Evolutionary conservation across 1,140 invertebrate species (phyloP).

Genomic region (Penaeus chinensis): DNA sequence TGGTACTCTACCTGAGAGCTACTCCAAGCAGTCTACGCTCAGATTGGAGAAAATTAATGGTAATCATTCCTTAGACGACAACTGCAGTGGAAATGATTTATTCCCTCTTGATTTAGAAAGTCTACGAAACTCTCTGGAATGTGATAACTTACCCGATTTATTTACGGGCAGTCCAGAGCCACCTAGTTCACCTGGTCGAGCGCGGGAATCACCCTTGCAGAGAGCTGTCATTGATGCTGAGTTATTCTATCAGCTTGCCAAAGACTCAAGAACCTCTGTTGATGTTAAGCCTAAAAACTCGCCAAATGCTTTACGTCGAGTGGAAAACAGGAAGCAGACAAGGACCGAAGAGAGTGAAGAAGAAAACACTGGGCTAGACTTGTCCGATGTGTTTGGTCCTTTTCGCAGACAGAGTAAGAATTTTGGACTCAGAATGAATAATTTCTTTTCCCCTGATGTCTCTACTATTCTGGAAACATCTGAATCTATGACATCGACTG

Average conservation of each 20-base stretch:
- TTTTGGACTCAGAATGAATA: conserved; percentile 65
- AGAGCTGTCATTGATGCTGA: conserved; percentile 58
- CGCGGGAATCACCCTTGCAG: conserved; percentile 45
- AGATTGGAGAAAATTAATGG: conserved; percentile 47
- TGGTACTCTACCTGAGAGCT: conserved; percentile 22
- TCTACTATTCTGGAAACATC: conserved; percentile 67
- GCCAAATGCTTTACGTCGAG: conserved; percentile 29
- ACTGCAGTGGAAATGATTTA: neutral
- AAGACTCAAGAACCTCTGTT: conserved; percentile 45
- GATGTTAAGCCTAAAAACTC: conserved; percentile 30
- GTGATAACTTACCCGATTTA: too few species aligned
- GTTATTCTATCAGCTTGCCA: conserved; percentile 55
- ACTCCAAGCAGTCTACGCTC: conserved; percentile 45
- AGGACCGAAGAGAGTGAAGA: conserved; percentile 20
- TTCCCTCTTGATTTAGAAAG: too few species aligned
- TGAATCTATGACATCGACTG: conserved; percentile 65
- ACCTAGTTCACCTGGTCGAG: neutral
- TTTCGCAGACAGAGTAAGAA: conserved; percentile 63
- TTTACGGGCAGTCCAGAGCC: neutral
- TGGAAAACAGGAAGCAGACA: conserved; percentile 34
- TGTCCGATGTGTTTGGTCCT: conserved; percentile 26
- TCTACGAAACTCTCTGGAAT: too few species aligned
- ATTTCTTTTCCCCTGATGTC: conserved; percentile 66
- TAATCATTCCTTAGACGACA: conserved; percentile 16
- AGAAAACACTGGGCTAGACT: neutral